Evolutionary conservation across 2,113 vertebrate species (phyloP).

Genomic region (Camelus bactrianus): DNA sequence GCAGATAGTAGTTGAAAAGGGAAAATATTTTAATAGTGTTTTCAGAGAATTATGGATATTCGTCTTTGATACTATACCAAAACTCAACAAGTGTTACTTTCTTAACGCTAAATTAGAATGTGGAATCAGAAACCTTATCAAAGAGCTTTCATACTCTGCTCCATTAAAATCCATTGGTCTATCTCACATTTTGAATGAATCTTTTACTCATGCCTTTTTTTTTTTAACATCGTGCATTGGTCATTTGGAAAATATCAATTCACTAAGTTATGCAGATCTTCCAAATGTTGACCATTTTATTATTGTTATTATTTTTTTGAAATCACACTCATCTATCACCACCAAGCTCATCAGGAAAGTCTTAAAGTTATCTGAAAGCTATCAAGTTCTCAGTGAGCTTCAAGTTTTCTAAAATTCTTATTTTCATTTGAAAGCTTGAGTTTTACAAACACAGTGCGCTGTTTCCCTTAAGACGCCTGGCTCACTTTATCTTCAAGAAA

Average conservation of each 20-base stretch:
- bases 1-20: not conserved
- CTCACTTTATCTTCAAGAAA: not conserved
- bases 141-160: not conserved
- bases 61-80: conserved; percentile 41
- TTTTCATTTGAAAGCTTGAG: conserved; percentile 56
- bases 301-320: not conserved
- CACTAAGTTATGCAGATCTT: not conserved
- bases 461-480: conserved; percentile 29
- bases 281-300: not conserved
- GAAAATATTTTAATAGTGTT: not conserved
- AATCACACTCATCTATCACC: not conserved
- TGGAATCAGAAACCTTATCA: not conserved
- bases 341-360: not conserved
- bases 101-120: not conserved
- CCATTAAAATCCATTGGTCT: not conserved
- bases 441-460: not conserved
- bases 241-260: not conserved
- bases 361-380: not conserved
- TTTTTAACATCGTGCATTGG: not conserved
- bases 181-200: not conserved
- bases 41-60: not conserved
- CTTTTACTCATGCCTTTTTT: not conserved
- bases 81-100: conserved; percentile 54
- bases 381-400: not conserved
- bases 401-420: not conserved